Base-by-base conservation (phyloP, 2,113 vertebrate species). In the Apaloderma vittatum region DNA sequence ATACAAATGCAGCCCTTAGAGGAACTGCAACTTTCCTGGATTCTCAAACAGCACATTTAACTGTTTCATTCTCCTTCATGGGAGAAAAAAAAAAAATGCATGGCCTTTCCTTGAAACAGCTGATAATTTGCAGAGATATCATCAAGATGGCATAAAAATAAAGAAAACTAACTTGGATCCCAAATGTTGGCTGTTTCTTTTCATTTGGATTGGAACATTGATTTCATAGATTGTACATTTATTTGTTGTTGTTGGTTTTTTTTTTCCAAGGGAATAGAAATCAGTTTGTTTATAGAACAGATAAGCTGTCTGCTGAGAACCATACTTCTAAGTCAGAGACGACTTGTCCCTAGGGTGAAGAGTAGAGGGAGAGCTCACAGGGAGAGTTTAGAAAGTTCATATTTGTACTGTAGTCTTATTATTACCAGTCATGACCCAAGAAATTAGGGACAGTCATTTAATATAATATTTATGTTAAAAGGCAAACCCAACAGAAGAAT, bases 271-370 rank as follows among this genome's bases (percentile, higher is more conserved):
- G 72, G 90, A 90, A 89, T 62, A 74, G 36, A 78, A 92, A 81
- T 86, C 36, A 73, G 58, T 90, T 91, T 95, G 80, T 97, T 97
- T 96, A 72, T 82, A 87, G 73, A 94, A 52, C 68, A 96, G 65
- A 94, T 89, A 65, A 94, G 32, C 37, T 72, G 15, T 84, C 65
- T 96, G 88, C 82, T 95, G 92, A 97, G 95, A 97, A 94, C 74
- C 7, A 3, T 83, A 40, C 37, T 86, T 36, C 2, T 59, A 84
- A 84, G 65, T 89, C 92, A 95, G 86, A 89, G 83, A 87, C 15
- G 13, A 75, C 52, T 73, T 87, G 45, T 88, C 90, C 92, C 96
- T 68, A 18, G 95, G 88, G 95, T 86, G 80, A 95, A 95, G 65
- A 91, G 89, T 40, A 61, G 54, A 85, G 24, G 40, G 40, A 79